phyloP scores from a whole-genome alignment of 2,797 vertebrate genomes.

The Centropyge bicolor region DNA sequence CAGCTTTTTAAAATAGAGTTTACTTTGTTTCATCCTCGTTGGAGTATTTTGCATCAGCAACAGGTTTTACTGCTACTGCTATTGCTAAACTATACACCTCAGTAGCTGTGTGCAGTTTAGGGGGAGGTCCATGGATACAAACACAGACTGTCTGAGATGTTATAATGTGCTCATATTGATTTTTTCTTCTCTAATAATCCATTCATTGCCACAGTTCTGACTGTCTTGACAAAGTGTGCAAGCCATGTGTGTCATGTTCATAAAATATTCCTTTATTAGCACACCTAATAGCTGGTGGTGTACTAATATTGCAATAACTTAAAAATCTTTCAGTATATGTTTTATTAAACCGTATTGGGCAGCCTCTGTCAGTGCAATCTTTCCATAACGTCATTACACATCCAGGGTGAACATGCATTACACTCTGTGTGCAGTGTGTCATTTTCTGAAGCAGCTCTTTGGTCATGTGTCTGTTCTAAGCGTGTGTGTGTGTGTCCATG shows the following conservation, averaged over 20 bases:
- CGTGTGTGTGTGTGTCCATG: slow-evolving; percentile 52
- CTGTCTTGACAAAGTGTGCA: not conserved
- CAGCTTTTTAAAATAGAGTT: not conserved
- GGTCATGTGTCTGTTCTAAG: slow-evolving; percentile 63
- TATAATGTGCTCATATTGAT: not conserved
- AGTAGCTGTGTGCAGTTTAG: not conserved
- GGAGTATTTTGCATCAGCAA: not conserved
- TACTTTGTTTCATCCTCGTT: not conserved
- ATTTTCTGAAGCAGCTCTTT: slow-evolving; percentile 30
- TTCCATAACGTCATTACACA: not conserved
- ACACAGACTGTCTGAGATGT: not conserved
- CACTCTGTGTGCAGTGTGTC: slow-evolving; percentile 12
- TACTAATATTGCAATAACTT: not conserved
- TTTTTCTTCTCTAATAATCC: not conserved
- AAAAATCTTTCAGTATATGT: not conserved
- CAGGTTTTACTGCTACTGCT: not conserved
- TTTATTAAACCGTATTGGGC: not conserved
- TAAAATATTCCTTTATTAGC: not conserved
- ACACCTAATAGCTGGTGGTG: not conserved
- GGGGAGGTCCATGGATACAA: not conserved
- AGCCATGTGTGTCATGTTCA: not conserved
- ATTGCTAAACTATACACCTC: not conserved
- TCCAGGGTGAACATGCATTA: slow-evolving; percentile 27
- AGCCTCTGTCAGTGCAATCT: not conserved
- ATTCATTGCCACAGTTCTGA: not conserved